A percentile compares a stretch with the other conserved stretches of the same genome.
These are phyloP conservation scores for Puntigrus tetrazona DNA, from an alignment of 2,113 vertebrate genomes.

Conservation along the genomic window DNA sequence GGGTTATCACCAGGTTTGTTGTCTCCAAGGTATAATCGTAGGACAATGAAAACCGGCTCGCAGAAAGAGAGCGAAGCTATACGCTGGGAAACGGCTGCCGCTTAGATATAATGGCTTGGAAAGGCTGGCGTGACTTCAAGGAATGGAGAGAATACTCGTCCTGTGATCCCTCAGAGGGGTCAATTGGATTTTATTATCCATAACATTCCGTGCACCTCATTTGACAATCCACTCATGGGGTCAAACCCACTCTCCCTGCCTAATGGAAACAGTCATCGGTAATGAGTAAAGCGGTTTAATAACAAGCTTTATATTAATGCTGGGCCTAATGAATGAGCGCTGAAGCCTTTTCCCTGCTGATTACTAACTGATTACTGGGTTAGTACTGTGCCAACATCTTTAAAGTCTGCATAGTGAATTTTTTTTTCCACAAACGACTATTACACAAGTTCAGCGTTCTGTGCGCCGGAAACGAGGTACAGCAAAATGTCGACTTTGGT, in stretches of 20 bases:
- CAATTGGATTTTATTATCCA: conserved; percentile 52
- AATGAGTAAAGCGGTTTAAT: conserved; percentile 39
- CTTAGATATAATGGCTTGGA: conserved; percentile 38
- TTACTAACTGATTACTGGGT: conserved; percentile 48
- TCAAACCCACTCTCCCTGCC: conserved; percentile 33
- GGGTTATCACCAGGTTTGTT: conserved; percentile 36
- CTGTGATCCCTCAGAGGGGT: conserved; percentile 38
- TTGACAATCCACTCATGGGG: conserved; percentile 44
- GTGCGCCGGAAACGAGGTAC: neutral
- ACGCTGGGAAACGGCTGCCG: conserved; percentile 12
- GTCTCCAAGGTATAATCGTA: conserved; percentile 34
- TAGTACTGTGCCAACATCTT: conserved; percentile 22
- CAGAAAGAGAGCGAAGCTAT: conserved; percentile 4
- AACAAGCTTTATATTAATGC: conserved; percentile 41
- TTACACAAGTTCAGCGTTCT: neutral
- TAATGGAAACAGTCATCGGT: conserved; percentile 35
- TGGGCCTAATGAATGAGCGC: conserved; percentile 20
- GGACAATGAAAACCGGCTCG: conserved; percentile 16
- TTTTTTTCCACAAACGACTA: neutral
- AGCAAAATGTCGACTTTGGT: neutral
- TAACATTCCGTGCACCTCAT: conserved; percentile 50
- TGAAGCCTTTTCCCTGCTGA: conserved; percentile 2
- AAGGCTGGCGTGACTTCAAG: conserved; percentile 29
- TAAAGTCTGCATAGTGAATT: neutral
- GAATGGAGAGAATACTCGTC: conserved; percentile 18